Conservation (phyloP, 2,113 vertebrate species). For the Tretioscincus oriximinensis region DNA sequence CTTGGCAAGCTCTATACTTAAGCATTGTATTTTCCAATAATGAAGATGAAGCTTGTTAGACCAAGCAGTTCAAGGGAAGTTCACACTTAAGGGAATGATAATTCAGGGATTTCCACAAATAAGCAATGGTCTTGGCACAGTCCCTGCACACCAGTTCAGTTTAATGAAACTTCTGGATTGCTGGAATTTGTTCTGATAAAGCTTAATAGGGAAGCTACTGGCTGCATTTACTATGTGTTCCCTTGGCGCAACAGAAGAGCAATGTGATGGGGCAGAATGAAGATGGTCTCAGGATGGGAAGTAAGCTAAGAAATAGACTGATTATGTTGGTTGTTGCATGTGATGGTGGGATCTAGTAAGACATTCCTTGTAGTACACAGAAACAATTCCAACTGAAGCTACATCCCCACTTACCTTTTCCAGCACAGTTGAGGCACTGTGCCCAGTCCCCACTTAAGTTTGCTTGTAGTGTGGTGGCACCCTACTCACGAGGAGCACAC, state of each 20-base stretch:
- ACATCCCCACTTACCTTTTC: too few species aligned
- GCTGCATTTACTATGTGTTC: not conserved
- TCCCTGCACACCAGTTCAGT: slow-evolving; percentile 12
- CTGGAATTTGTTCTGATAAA: not conserved
- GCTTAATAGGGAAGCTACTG: slow-evolving; percentile 34
- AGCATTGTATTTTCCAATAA: slow-evolving; percentile 47
- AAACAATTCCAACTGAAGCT: too few species aligned
- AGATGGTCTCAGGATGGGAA: not conserved
- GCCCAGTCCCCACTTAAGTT: too few species aligned
- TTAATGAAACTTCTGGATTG: not conserved
- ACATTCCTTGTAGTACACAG: not conserved
- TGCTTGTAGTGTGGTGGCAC: too few species aligned
- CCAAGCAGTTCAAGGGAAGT: slow-evolving; percentile 47
- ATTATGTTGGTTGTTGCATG: not conserved
- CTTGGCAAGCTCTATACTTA: slow-evolving; percentile 41
- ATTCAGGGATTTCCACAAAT: slow-evolving; percentile 13
- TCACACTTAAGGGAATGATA: slow-evolving; percentile 43
- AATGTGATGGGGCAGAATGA: not conserved
- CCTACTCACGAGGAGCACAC: too few species aligned
- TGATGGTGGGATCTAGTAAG: not conserved
- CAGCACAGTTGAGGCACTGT: too few species aligned
- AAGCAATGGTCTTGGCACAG: not conserved
- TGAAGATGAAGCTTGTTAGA: slow-evolving; percentile 57
- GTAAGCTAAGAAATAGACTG: not conserved
- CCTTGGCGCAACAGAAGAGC: not conserved